Evolutionary conservation across 2,888 invertebrate genomes (phyloP).

Genomic region (Allygus modestus): DNA sequence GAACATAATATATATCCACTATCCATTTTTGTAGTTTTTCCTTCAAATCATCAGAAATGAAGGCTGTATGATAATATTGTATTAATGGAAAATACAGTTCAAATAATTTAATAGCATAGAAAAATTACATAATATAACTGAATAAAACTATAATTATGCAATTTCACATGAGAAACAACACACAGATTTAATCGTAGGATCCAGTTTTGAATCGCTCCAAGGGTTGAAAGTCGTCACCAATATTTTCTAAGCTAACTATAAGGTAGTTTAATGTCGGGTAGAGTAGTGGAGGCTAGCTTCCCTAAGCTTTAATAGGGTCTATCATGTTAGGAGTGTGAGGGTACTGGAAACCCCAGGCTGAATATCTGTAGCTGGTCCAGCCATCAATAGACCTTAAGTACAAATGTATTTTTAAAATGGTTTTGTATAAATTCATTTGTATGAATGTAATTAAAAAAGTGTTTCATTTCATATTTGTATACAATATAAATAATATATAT

Average conservation of each 20-base stretch:
- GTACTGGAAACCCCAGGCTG: no score
- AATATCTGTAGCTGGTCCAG: background rate
- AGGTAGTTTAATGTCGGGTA: slow-evolving; percentile 44
- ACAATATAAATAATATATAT: slow-evolving; percentile 57
- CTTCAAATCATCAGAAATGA: no score
- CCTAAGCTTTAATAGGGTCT: slow-evolving; percentile 58
- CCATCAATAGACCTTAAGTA: slow-evolving; percentile 55
- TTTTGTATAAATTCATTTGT: slow-evolving; percentile 47
- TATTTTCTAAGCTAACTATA: slow-evolving; percentile 36
- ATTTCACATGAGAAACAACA: no score
- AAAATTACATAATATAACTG: no score
- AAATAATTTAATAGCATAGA: no score
- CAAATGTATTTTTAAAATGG: slow-evolving; percentile 53
- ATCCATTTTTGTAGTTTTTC: no score
- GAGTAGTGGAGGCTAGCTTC: slow-evolving; percentile 19
- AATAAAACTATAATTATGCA: no score
- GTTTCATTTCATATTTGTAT: slow-evolving; percentile 51
- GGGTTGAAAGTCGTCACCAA: slow-evolving; percentile 29
- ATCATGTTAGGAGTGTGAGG: slow-evolving; percentile 14
- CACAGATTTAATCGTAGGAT: background rate
- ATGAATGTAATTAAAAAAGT: slow-evolving; percentile 36
- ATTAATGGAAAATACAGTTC: no score
- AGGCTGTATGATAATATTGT: no score
- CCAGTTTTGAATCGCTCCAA: slow-evolving; percentile 48
- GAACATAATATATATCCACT: no score